Base-by-base conservation (phyloP, 2,797 vertebrate species). In the Danio jaintianensis region DNA sequence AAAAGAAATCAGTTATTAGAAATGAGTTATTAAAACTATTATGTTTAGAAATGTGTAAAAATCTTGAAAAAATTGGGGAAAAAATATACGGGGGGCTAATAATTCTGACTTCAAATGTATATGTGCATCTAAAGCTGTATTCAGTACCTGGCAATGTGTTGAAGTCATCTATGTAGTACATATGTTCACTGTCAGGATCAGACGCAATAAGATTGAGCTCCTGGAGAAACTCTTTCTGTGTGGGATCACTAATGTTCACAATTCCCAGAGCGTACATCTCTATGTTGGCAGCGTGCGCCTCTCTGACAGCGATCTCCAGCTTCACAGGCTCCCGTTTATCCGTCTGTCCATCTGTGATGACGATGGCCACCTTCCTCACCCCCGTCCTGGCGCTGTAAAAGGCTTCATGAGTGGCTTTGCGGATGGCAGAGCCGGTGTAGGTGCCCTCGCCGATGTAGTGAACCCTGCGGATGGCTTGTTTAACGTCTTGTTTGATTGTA, bases 231-330 rank as follows among this genome's bases (percentile, higher is more conserved):
- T 96, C 96, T 0, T 55, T 80, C 86, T 95, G 96, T 0, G 94
- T 94, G 0, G 94, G 91, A 84, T 97, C 95, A 0, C 95, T 94
- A 2, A 89, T 89, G 81, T 98, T 97, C 43, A 96, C 92, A 0
- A 97, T 97, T 48, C 96, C 96, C 87, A 97, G 90, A 0, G 96
- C 96, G 0, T 96, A 97, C 95, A 97, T 96, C 90, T 98, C 95
- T 0, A 97, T 94, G 78, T 96, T 97, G 59, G 96, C 94, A 0
- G 96, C 94, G 0, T 97, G 96, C 0, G 96, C 96, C 77, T 97
- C 96, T 29, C 94, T 91, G 7, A 96, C 95, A 0, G 92, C 96
- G 0, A 94, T 83, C 4, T 96, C 96, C 75, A 97, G 91, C 87
- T 95, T 96, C 52, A 95, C 93, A 0, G 94, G 91, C 89, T 98